Evolutionary conservation across 2,113 vertebrate species (phyloP).

Genomic region (Pristiophorus japonicus): DNA sequence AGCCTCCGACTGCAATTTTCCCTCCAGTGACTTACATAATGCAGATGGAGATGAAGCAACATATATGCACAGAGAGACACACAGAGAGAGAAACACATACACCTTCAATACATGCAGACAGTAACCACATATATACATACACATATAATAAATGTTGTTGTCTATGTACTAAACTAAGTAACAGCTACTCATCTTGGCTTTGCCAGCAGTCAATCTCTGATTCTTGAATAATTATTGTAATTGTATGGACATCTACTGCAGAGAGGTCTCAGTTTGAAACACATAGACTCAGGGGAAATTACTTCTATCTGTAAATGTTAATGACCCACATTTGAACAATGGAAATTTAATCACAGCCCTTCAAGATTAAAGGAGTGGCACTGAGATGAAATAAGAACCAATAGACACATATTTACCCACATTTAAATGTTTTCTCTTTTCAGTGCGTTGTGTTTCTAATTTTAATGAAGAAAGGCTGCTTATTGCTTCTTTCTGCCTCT

Average conservation of each 20-base stretch:
- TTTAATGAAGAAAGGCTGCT: neutral
- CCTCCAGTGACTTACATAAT: neutral
- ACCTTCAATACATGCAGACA: no score
- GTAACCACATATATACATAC: neutral
- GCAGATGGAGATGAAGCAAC: neutral
- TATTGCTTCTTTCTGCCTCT: neutral
- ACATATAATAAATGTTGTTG: neutral
- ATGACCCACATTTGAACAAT: constrained; percentile 29
- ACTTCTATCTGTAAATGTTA: constrained; percentile 26
- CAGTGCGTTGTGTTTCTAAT: neutral
- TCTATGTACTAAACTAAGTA: neutral
- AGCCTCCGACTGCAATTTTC: no score
- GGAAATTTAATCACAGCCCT: constrained; percentile 26
- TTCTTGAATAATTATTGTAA: constrained; percentile 6
- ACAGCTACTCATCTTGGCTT: neutral
- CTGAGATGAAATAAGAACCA: neutral
- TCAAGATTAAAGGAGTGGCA: constrained; percentile 17
- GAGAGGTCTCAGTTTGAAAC: constrained; percentile 13
- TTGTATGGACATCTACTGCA: constrained; percentile 12
- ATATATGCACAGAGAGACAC: neutral
- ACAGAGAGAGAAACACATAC: no score
- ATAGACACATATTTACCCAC: constrained; percentile 1
- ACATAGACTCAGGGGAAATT: neutral
- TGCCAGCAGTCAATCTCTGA: neutral
- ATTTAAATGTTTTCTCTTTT: neutral